Conservation (phyloP, 2,888 invertebrate genomes). For the Neoitamus cyanurus region DNA sequence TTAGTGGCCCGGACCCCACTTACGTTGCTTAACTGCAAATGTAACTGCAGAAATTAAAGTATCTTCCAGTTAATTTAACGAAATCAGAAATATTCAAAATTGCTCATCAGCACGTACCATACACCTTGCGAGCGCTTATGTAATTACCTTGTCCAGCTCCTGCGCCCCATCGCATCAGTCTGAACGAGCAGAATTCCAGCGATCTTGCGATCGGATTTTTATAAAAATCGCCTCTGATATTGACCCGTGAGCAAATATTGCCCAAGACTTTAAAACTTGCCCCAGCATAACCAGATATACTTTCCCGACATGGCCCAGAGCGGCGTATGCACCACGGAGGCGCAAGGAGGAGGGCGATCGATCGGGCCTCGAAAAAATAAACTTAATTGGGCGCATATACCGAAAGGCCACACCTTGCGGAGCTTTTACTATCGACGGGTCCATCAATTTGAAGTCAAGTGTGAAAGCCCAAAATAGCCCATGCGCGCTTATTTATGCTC, state of each 20-base stretch:
- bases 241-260: not conserved
- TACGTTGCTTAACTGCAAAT: not conserved
- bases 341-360: not conserved
- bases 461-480: slow-evolving; percentile 26
- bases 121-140: not conserved
- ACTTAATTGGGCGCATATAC: not conserved
- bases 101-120: not conserved
- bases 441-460: slow-evolving; percentile 36
- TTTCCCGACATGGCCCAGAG: not conserved
- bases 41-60: not conserved
- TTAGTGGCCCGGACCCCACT: not conserved
- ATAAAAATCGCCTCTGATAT: not conserved
- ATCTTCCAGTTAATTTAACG: not conserved
- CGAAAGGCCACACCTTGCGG: slow-evolving; percentile 8
- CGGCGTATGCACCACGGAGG: not conserved
- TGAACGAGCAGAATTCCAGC: not conserved
- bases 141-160: not conserved
- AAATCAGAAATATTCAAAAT: not conserved
- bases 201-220: not conserved
- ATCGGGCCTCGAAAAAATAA: not conserved
- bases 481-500: not conserved
- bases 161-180: not conserved
- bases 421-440: not conserved
- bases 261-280: slow-evolving; percentile 1
- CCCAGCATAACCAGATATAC: slow-evolving; percentile 5